Evolutionary conservation across 2,888 invertebrate species (phyloP).

Genomic region (Willowsia nigromaculata): DNA sequence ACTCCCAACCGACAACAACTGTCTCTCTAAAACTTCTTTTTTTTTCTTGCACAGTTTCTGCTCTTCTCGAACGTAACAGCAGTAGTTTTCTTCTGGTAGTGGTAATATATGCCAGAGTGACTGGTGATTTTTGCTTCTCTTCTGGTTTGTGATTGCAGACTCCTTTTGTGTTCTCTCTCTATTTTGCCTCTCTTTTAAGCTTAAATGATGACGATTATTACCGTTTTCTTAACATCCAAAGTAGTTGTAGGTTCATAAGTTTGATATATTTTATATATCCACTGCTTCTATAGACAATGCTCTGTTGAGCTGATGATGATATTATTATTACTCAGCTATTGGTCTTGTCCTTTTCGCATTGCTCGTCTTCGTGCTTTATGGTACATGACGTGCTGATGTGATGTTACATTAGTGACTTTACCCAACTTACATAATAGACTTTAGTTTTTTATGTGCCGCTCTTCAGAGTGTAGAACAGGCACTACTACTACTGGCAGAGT

Average conservation of each 20-base stretch:
- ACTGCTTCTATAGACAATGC: not conserved
- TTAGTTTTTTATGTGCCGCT: not conserved
- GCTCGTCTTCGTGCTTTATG: slow-evolving; percentile 47
- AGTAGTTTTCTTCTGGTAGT: not conserved
- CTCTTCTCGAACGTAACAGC: not conserved
- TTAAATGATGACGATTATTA: slow-evolving; percentile 31
- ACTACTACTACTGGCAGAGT: not conserved
- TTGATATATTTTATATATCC: not conserved
- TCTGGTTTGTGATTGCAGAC: not conserved
- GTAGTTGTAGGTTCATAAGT: too few species aligned
- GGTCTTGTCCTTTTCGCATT: slow-evolving; percentile 14
- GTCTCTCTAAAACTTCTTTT: not conserved
- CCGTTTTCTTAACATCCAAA: not conserved
- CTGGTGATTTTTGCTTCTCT: slow-evolving; percentile 4
- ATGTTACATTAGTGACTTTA: slow-evolving; percentile 42
- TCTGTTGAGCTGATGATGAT: slow-evolving; percentile 38
- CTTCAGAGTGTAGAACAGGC: not conserved
- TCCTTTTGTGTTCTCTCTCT: not conserved
- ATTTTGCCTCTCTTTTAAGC: slow-evolving; percentile 8
- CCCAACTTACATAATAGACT: slow-evolving; percentile 37
- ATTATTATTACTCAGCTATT: slow-evolving; percentile 49
- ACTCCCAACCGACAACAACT: slow-evolving; percentile 4
- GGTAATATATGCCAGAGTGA: slow-evolving; percentile 4
- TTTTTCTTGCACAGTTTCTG: not conserved
- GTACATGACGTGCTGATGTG: slow-evolving; percentile 58